These are phyloP conservation scores for Triplophysa tibetana DNA, from an alignment of 2,113 vertebrate species.

Conservation along the genomic window DNA sequence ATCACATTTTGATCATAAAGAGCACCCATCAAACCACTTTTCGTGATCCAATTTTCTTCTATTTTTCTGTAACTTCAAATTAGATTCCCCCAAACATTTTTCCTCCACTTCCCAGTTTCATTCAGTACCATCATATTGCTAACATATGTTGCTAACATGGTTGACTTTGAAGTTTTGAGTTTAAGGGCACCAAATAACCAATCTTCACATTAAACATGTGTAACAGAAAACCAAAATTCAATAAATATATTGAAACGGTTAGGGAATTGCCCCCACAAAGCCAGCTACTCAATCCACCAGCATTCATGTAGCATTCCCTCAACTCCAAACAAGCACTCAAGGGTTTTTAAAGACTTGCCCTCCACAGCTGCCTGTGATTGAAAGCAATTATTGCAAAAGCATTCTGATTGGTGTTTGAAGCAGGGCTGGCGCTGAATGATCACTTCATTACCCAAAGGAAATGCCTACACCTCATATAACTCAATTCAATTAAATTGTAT, in stretches of 20 bases:
- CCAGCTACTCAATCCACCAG: constrained; percentile 1
- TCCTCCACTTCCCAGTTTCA: neutral
- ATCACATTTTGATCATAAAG: neutral
- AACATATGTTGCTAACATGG: neutral
- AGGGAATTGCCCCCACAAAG: neutral
- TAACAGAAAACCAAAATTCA: neutral
- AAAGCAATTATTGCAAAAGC: neutral
- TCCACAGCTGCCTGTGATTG: neutral
- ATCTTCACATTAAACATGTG: no score
- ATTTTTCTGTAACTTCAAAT: no score
- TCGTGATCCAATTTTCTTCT: no score
- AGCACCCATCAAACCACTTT: no score
- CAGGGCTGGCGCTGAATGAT: neutral
- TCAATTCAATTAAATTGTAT: no score
- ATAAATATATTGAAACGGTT: no score
- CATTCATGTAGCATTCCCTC: neutral
- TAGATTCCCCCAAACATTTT: no score
- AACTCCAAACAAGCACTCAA: neutral
- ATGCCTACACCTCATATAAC: neutral
- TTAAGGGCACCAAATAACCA: neutral
- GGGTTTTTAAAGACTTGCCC: neutral
- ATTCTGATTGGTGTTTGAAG: constrained; percentile 2
- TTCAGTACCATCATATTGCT: neutral
- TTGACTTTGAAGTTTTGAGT: neutral
- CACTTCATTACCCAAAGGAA: neutral